Conservation (phyloP, 2,797 vertebrate species). For the Myripristis jacobus region DNA sequence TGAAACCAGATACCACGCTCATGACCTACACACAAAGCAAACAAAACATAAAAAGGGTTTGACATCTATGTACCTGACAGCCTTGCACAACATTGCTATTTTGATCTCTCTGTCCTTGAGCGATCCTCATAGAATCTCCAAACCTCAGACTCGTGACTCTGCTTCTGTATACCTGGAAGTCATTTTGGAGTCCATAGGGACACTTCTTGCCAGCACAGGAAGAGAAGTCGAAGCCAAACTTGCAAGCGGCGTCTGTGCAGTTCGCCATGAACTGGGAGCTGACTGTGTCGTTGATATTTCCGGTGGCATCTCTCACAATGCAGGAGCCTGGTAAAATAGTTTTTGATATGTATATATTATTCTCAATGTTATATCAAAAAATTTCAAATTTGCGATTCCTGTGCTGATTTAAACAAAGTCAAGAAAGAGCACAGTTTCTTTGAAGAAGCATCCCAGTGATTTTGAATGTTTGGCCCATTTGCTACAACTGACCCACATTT, state of each 20-base stretch:
- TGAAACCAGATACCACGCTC: slow-evolving; percentile 95
- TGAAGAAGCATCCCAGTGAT: too few relatives aligned
- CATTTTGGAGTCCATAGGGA: slow-evolving; percentile 88
- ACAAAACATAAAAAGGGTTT: neutral
- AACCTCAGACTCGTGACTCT: neutral
- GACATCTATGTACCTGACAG: neutral
- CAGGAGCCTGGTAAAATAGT: slow-evolving; percentile 86
- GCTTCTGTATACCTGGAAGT: slow-evolving; percentile 85
- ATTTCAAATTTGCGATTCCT: neutral
- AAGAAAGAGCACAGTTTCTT: neutral
- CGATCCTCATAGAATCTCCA: neutral
- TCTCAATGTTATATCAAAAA: neutral
- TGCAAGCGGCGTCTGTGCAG: slow-evolving; percentile 91
- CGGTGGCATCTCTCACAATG: slow-evolving; percentile 93
- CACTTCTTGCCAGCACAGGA: slow-evolving; percentile 76
- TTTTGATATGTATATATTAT: neutral
- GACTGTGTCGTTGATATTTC: slow-evolving; percentile 84
- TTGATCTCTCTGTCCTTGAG: neutral
- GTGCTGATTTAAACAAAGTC: neutral
- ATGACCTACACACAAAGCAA: slow-evolving; percentile 84
- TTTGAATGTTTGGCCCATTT: too few relatives aligned
- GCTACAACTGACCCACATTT: too few relatives aligned
- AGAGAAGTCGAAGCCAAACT: slow-evolving; percentile 91
- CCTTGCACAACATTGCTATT: neutral
- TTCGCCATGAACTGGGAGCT: slow-evolving; percentile 77